A percentile compares a stretch with the other conserved stretches of the same genome.
Evolutionary conservation across 2,888 invertebrate species (phyloP).

Genomic region (Neoitamus cyanurus): DNA sequence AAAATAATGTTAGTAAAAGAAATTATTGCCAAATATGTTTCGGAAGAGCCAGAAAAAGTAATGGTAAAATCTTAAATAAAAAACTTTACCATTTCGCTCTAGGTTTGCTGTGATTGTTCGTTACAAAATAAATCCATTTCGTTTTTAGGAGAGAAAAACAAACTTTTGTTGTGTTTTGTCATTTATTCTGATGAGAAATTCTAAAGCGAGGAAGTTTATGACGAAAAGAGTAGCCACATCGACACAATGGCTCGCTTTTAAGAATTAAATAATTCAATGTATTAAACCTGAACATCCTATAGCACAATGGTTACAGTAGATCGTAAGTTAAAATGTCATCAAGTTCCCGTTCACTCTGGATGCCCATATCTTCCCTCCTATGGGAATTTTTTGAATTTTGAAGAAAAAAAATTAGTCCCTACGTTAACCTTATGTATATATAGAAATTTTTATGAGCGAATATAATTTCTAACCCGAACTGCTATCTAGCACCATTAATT

Average conservation of each 20-base stretch:
- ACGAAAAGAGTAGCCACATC: neutral
- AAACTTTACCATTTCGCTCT: neutral
- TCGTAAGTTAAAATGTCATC: too few species aligned
- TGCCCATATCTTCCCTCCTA: too few species aligned
- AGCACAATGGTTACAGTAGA: too few species aligned
- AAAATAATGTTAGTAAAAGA: slow-evolving; percentile 25
- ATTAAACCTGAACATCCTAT: neutral
- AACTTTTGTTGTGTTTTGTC: neutral
- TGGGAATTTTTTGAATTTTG: too few species aligned
- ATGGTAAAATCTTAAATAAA: neutral
- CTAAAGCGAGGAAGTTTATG: neutral
- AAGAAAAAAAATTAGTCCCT: too few species aligned
- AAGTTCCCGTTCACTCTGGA: too few species aligned
- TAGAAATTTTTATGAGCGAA: too few species aligned
- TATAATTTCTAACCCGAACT: too few species aligned
- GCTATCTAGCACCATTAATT: too few species aligned
- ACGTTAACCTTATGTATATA: too few species aligned
- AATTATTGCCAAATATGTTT: neutral
- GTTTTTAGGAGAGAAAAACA: neutral
- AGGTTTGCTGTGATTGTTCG: neutral
- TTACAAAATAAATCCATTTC: neutral
- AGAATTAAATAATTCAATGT: neutral
- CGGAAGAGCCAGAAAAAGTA: neutral
- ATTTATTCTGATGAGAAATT: neutral
- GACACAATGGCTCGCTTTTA: neutral